Percentiles rank a stretch among this genome's conserved stretches.
Conservation (phyloP, 2,888 invertebrate genomes). For the Eupithecia subfuscata region DNA sequence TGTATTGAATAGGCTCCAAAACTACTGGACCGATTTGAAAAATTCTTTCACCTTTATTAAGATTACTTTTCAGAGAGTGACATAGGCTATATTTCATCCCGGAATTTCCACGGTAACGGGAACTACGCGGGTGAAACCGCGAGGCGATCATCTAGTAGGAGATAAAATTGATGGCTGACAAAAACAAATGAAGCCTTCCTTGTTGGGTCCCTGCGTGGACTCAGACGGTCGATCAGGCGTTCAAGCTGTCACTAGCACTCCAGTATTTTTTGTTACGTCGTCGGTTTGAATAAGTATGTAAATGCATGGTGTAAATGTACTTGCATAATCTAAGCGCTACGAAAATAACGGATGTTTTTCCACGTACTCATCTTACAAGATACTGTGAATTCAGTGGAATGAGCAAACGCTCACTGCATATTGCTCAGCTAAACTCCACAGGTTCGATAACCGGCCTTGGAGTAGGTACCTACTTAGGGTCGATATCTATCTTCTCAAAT, state of each 20-base stretch:
- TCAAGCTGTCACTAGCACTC: slow-evolving; percentile 57
- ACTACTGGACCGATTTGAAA: too few species aligned
- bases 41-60: too few species aligned
- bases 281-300: slow-evolving; percentile 32
- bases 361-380: not conserved
- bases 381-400: not conserved
- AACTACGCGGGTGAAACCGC: too few species aligned
- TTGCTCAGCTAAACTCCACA: not conserved
- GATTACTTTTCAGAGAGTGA: too few species aligned
- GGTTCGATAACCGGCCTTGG: not conserved
- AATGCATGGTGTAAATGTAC: not conserved
- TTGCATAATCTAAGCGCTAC: not conserved
- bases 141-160: too few species aligned
- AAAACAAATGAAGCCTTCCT: not conserved
- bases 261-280: slow-evolving; percentile 40
- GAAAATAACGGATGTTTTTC: not conserved
- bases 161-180: not conserved
- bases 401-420: not conserved
- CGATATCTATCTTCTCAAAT: too few species aligned
- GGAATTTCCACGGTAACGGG: too few species aligned
- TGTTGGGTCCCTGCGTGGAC: slow-evolving; percentile 25
- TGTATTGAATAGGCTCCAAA: too few species aligned
- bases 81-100: too few species aligned
- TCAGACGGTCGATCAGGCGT: slow-evolving; percentile 54
- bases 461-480: too few species aligned